Evolutionary conservation across 2,113 vertebrate genomes (phyloP), one percentile per base, ranked within the genome.

Genomic region (Oreochromis niloticus): DNA sequence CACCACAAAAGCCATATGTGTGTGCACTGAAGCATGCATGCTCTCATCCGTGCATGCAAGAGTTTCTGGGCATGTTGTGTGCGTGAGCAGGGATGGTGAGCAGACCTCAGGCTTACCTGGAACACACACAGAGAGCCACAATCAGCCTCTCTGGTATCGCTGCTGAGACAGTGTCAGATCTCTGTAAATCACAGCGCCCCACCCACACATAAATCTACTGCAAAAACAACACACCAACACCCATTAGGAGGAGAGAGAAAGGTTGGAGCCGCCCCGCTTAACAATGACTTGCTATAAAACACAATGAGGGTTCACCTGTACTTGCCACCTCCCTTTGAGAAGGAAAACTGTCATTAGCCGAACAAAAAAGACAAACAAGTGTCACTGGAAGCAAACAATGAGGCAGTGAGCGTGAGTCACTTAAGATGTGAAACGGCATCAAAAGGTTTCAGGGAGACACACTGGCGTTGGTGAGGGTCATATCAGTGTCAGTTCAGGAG

Each of bases 31-130:
- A 39, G 55, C 63, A 22, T 83, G 54, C 80, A n/a, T 78, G 81
- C 71, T 41, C 11, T 79, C 55, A 61, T 87, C 41, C 2, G 12
- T 27, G 71, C 75, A 71, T 19, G 50, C 39, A 32, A 13, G 36
- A 59, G 78, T 55, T 79, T 66, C 36, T 80, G 50, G 4, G 32
- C 59, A 19, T 27, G 43, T 41, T 85, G 43, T 82, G 63, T 78
- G 81, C 9, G 19, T 78, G 73, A 97, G 97, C 86, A 80, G 36
- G 75, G 59, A 79, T 97, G 97, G 93, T 96, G 97, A 93, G 97
- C 97, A n/a, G 98, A 98, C 30, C 97, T 97, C 79, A 97, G 96
- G 9, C 97, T 97, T 85, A 98, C 96, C 98, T 99, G 97, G 94
- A 96, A 97, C 94, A 96, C 96, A 96, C 95, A 96, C 92, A 92